phyloP scores from a whole-genome alignment of 1,140 invertebrate species.

The Bicyclus anynana region DNA sequence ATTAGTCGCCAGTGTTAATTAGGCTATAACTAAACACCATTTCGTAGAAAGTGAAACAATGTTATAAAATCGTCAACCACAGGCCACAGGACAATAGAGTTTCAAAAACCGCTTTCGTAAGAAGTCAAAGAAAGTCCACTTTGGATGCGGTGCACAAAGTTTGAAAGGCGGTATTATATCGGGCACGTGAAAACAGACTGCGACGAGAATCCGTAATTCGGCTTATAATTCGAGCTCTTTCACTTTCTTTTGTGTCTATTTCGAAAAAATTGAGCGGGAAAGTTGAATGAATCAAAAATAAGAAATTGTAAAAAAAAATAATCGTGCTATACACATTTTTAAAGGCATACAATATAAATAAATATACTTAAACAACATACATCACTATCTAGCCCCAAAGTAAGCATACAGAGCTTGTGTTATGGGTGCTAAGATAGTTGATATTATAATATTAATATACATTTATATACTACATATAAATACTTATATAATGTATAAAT shows the following conservation, averaged over 20 bases:
- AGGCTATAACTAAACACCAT: no score
- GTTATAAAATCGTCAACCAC: background rate
- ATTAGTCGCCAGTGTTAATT: no score
- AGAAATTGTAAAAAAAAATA: background rate
- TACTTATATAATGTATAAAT: no score
- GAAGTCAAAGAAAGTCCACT: constrained; percentile 14
- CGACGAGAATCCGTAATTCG: constrained; percentile 17
- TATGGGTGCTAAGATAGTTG: no score
- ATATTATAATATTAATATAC: no score
- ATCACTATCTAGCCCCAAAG: no score
- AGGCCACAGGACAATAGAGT: background rate
- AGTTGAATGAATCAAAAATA: background rate
- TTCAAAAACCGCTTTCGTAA: constrained; percentile 34
- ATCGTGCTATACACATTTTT: background rate
- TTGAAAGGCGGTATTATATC: constrained; percentile 33
- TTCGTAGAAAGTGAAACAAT: background rate
- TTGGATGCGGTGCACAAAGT: constrained; percentile 37
- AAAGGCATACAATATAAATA: background rate
- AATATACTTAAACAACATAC: no score
- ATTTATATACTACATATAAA: no score
- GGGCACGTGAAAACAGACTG: constrained; percentile 37
- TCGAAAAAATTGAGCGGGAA: constrained; percentile 1
- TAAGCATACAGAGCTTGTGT: no score
- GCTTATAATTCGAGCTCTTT: constrained; percentile 3
- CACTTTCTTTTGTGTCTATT: constrained; percentile 6